Percentiles rank a stretch among this genome's conserved stretches.
Conservation (phyloP, 2,888 invertebrate species). For the Drosophila fungiperda region DNA sequence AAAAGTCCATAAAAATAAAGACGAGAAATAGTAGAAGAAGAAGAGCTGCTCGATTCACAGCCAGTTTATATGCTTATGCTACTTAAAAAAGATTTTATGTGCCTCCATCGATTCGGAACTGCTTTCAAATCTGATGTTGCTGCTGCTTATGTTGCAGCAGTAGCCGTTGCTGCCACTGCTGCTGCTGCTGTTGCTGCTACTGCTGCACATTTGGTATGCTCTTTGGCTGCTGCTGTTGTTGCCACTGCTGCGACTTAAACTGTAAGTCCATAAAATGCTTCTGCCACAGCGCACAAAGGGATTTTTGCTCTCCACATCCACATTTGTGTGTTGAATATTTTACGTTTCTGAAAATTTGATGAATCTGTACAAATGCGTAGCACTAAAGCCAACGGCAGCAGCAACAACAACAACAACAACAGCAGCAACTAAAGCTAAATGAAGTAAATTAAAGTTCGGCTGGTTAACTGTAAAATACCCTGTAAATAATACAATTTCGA, state of each 20-base stretch:
- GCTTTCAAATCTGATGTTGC: slow-evolving; percentile 66
- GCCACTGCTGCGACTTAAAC: slow-evolving; percentile 57
- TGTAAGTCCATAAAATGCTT: slow-evolving; percentile 80
- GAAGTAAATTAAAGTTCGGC: slow-evolving; percentile 11
- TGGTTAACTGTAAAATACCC: slow-evolving; percentile 25
- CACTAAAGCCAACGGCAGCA: slow-evolving; percentile 57
- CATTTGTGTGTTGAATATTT: slow-evolving; percentile 62
- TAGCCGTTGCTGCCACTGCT: slow-evolving; percentile 1
- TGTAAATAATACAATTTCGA: not conserved
- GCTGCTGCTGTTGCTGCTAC: slow-evolving; percentile 37
- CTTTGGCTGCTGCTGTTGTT: slow-evolving; percentile 55
- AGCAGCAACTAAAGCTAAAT: slow-evolving; percentile 43
- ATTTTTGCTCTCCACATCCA: slow-evolving; percentile 41
- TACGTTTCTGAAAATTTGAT: slow-evolving; percentile 80
- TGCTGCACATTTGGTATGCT: slow-evolving; percentile 73
- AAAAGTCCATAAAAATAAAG: slow-evolving; percentile 62
- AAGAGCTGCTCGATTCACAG: slow-evolving; percentile 31
- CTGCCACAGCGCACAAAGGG: slow-evolving; percentile 74
- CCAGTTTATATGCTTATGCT: slow-evolving; percentile 73
- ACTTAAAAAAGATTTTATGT: slow-evolving; percentile 71
- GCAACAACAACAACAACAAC: slow-evolving; percentile 39
- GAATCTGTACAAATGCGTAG: slow-evolving; percentile 78
- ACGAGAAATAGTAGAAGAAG: no score
- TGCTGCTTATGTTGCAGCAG: slow-evolving; percentile 22
- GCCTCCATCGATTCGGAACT: slow-evolving; percentile 69